Percentiles rank a stretch among this genome's conserved stretches.
Evolutionary conservation across 2,113 vertebrate genomes (phyloP).

Genomic region (Cercocebus atys): DNA sequence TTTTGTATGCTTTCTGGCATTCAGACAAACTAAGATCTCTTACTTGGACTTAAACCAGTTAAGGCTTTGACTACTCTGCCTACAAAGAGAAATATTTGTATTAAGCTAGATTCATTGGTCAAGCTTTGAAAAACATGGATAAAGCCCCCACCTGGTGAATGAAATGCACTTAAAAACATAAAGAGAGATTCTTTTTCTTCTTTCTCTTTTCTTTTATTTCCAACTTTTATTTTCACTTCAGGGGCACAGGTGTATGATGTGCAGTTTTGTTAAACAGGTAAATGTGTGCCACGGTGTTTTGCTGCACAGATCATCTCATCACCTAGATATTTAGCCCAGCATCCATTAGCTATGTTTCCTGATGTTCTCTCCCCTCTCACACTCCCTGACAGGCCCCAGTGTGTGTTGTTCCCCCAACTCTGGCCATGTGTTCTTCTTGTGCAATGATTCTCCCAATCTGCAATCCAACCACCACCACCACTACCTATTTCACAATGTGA

Average conservation of each 20-base stretch:
- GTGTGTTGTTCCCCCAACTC: too few species aligned
- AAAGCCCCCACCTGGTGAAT: slow-evolving; percentile 45
- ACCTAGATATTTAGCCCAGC: too few species aligned
- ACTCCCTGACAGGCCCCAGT: too few species aligned
- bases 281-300: too few species aligned
- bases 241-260: too few species aligned
- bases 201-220: too few species aligned
- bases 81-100: slow-evolving; percentile 75
- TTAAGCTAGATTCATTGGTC: slow-evolving; percentile 75
- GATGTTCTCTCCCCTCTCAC: too few species aligned
- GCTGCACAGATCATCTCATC: too few species aligned
- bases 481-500: not conserved
- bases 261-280: too few species aligned
- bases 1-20: slow-evolving; percentile 60
- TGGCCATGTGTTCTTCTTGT: not conserved
- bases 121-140: slow-evolving; percentile 72
- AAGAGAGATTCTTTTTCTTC: not conserved
- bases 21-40: slow-evolving; percentile 73
- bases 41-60: slow-evolving; percentile 68
- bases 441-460: not conserved
- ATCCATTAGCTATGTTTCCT: too few species aligned
- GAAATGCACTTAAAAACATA: slow-evolving; percentile 48
- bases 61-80: slow-evolving; percentile 71
- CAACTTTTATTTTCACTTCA: too few species aligned
- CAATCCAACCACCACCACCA: not conserved